These are phyloP conservation scores for Aplidium turbinatum DNA, from an alignment of 23 tunicate species.

Conservation along the genomic window DNA sequence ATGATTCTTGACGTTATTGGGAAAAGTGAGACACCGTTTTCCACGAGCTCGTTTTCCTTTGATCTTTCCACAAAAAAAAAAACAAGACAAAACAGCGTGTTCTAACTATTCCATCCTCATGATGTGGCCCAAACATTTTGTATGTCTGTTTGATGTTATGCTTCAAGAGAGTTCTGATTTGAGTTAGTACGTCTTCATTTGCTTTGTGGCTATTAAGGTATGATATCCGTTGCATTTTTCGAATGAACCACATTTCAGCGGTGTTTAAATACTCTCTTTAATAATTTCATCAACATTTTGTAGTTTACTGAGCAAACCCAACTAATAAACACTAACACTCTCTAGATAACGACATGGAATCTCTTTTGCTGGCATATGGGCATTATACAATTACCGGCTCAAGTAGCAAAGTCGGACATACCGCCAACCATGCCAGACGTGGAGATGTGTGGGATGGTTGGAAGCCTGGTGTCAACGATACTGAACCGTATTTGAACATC, in stretches of 20 bases:
- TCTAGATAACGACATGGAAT: slow-evolving; percentile 1
- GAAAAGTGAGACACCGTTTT: too few relatives aligned
- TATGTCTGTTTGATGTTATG: too few relatives aligned
- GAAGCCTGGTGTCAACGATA: not conserved
- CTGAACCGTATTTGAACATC: not conserved
- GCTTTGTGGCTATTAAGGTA: not conserved
- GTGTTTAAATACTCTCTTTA: not conserved
- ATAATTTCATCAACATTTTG: not conserved
- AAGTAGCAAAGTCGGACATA: slow-evolving; percentile 10
- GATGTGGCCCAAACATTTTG: too few relatives aligned
- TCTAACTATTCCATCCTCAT: too few relatives aligned
- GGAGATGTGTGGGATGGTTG: slow-evolving; percentile 12
- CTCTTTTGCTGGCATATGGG: not conserved
- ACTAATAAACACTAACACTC: too few relatives aligned
- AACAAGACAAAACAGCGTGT: too few relatives aligned
- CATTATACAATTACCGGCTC: slow-evolving; percentile 1
- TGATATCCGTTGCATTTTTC: not conserved
- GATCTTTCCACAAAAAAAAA: too few relatives aligned
- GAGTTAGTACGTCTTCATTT: not conserved
- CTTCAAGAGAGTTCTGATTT: too few relatives aligned
- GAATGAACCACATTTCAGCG: not conserved
- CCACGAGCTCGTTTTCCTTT: too few relatives aligned
- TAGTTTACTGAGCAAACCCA: too few relatives aligned
- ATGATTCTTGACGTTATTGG: too few relatives aligned
- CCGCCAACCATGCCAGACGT: slow-evolving; percentile 18